phyloP scores from a whole-genome alignment of 2,888 invertebrate genomes.

The Melinaea menophilus region DNA sequence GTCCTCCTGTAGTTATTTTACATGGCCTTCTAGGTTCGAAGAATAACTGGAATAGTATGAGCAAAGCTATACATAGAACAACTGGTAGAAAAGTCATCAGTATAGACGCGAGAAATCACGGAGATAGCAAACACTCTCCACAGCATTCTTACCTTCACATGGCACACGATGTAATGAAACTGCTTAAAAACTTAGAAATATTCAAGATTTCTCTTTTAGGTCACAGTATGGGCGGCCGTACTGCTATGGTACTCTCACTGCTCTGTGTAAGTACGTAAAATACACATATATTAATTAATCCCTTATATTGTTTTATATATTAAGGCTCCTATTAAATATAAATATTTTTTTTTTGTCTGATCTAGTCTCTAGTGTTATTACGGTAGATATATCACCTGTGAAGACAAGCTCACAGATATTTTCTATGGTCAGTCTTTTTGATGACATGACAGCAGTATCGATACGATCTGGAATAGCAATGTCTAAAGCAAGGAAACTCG shows the following conservation, averaged over 20 bases:
- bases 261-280: constrained; percentile 73
- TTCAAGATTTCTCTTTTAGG: constrained; percentile 85
- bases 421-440: constrained; percentile 81
- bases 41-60: constrained; percentile 93
- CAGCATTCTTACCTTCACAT: constrained; percentile 87
- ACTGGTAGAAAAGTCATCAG: constrained; percentile 86
- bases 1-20: constrained; percentile 86
- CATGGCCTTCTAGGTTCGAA: constrained; percentile 96
- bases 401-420: constrained; percentile 79
- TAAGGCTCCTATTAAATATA: constrained; percentile 1
- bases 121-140: constrained; percentile 90
- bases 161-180: constrained; percentile 78
- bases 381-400: constrained; percentile 85
- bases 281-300: not conserved
- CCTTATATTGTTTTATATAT: no score
- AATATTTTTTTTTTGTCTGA: constrained; percentile 73
- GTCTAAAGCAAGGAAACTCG: constrained; percentile 82
- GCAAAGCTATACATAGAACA: constrained; percentile 84
- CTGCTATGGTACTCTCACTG: constrained; percentile 90
- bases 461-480: constrained; percentile 81
- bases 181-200: constrained; percentile 81
- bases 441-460: constrained; percentile 80
- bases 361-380: constrained; percentile 81
- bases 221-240: constrained; percentile 97
- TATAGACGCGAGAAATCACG: constrained; percentile 96